phyloP scores from a whole-genome alignment of 64 coral and sea anemone genomes.

The Pocillopora verrucosa region DNA sequence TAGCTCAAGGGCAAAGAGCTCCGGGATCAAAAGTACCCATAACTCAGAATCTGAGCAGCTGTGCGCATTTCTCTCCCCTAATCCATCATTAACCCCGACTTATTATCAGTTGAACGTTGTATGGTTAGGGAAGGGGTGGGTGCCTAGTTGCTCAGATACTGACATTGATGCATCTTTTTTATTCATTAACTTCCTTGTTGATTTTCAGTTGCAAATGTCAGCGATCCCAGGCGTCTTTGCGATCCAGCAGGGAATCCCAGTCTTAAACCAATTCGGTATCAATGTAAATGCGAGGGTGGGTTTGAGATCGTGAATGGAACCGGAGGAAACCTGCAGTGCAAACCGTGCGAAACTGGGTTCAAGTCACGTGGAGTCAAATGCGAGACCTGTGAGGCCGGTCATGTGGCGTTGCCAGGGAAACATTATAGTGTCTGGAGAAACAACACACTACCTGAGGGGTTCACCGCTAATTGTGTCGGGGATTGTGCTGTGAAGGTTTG shows the following conservation, averaged over 20 bases:
- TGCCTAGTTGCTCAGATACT: too few species aligned
- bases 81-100: too few species aligned
- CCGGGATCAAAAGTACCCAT: too few species aligned
- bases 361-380: slow-evolving; percentile 56
- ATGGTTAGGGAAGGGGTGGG: too few species aligned
- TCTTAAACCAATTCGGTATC: not conserved
- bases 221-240: slow-evolving; percentile 19
- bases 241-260: not conserved
- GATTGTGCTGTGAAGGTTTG: slow-evolving; percentile 49
- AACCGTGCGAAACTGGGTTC: not conserved
- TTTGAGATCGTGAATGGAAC: slow-evolving; percentile 6
- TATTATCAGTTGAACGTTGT: too few species aligned
- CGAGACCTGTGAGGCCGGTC: slow-evolving; percentile 29
- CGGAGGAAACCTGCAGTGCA: slow-evolving; percentile 2
- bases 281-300: slow-evolving; percentile 56
- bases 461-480: slow-evolving; percentile 48
- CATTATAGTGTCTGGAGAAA: slow-evolving; percentile 62
- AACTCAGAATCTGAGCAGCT: too few species aligned
- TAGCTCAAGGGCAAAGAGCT: too few species aligned
- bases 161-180: too few species aligned
- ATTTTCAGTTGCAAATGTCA: not conserved
- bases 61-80: too few species aligned
- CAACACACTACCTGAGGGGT: slow-evolving; percentile 47
- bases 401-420: slow-evolving; percentile 58
- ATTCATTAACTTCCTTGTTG: too few species aligned